These are phyloP conservation scores for Pycnomerus fuliginosus DNA, from an alignment of 2,888 invertebrate species.

Conservation along the genomic window DNA sequence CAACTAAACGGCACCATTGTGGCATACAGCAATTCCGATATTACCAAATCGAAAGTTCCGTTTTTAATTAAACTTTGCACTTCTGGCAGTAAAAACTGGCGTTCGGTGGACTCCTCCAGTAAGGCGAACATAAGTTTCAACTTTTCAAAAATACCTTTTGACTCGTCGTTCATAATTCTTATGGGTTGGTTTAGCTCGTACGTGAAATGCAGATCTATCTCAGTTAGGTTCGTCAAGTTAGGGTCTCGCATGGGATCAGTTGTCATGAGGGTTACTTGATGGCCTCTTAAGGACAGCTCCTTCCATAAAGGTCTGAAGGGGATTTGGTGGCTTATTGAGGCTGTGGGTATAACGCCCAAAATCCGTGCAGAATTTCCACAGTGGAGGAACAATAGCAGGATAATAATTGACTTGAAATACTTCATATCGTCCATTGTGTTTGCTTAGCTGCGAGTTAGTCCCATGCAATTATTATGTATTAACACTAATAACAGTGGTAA, in stretches of 20 bases:
- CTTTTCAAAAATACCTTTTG: background rate
- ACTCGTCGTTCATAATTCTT: slow-evolving; percentile 7
- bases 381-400: too few species aligned
- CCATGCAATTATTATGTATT: too few species aligned
- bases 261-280: slow-evolving; percentile 37
- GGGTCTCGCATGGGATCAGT: slow-evolving; percentile 29
- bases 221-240: slow-evolving; percentile 18
- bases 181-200: too few species aligned
- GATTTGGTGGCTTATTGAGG: slow-evolving; percentile 26
- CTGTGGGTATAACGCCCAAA: slow-evolving; percentile 18
- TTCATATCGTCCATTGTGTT: too few species aligned
- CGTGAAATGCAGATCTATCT: slow-evolving; percentile 28
- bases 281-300: slow-evolving; percentile 31
- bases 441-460: too few species aligned
- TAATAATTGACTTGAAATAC: too few species aligned
- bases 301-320: slow-evolving; percentile 19
- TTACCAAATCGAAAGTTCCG: slow-evolving; percentile 4
- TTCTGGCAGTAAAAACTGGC: background rate
- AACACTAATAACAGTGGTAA: too few species aligned
- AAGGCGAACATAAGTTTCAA: background rate
- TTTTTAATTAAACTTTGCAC: background rate
- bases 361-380: too few species aligned
- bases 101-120: background rate
- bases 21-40: slow-evolving; percentile 1
- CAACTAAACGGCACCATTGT: background rate